Conservation (phyloP, 2,888 invertebrate genomes). For the Hypomecis atomaria region DNA sequence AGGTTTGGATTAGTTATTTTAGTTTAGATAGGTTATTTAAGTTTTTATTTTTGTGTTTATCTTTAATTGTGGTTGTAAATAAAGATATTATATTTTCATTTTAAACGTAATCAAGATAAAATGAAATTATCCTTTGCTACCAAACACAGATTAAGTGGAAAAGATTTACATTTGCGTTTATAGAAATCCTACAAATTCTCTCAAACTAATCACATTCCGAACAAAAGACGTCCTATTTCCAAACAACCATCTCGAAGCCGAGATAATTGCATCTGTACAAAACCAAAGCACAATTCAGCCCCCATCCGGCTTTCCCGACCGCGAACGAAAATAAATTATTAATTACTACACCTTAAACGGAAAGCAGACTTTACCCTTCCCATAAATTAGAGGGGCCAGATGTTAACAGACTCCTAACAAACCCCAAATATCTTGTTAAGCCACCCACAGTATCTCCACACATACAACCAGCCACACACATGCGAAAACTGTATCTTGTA, state of each 20-base stretch:
- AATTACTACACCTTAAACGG: slow-evolving; percentile 77
- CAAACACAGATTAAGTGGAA: too few species aligned
- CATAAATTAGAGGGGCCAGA: slow-evolving; percentile 79
- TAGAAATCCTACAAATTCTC: slow-evolving; percentile 1
- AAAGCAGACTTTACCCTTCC: slow-evolving; percentile 76
- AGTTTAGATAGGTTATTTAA: too few species aligned
- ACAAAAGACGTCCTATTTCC: slow-evolving; percentile 24
- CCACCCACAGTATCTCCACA: slow-evolving; percentile 72
- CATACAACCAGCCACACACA: slow-evolving; percentile 45
- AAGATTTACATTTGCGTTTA: background rate
- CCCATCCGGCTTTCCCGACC: slow-evolving; percentile 47
- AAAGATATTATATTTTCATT: too few species aligned
- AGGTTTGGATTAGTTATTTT: too few species aligned
- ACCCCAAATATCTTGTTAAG: slow-evolving; percentile 82
- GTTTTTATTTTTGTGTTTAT: too few species aligned
- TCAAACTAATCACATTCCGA: slow-evolving; percentile 14
- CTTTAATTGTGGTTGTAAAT: too few species aligned
- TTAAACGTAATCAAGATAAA: too few species aligned
- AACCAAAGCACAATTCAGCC: slow-evolving; percentile 35
- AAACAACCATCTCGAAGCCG: slow-evolving; percentile 34
- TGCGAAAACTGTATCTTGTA: slow-evolving; percentile 51
- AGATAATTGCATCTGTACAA: slow-evolving; percentile 52
- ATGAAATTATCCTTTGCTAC: too few species aligned
- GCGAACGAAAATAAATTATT: slow-evolving; percentile 79
- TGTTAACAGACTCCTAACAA: slow-evolving; percentile 79